Conservation (phyloP, 2,797 vertebrate genomes). For the Pseudopleuronectes americanus region DNA sequence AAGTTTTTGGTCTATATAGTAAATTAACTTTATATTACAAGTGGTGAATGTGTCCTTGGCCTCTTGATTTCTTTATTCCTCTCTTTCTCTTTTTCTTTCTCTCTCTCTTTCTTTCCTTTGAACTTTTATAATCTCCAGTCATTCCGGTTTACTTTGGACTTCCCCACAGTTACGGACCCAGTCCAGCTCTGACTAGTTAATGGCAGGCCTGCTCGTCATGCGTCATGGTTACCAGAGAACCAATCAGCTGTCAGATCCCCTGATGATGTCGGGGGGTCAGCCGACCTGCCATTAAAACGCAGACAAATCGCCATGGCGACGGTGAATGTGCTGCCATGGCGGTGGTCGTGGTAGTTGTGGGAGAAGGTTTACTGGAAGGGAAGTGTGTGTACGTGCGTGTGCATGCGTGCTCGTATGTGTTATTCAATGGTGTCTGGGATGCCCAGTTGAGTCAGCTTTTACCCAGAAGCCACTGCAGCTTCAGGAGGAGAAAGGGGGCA, state of each 20-base stretch:
- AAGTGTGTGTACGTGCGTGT: conserved; percentile 34
- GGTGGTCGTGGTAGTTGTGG: conserved; percentile 57
- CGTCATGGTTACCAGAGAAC: conserved; percentile 53
- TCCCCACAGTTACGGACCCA: conserved; percentile 53
- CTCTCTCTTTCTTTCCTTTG: not conserved
- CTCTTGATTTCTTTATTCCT: not conserved
- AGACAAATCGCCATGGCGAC: conserved; percentile 58
- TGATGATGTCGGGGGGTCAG: conserved; percentile 73
- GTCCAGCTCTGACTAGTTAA: conserved; percentile 28
- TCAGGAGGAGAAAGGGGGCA: conserved; percentile 69
- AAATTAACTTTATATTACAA: not conserved
- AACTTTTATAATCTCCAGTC: conserved; percentile 5
- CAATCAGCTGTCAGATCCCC: conserved; percentile 53
- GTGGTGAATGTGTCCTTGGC: not conserved
- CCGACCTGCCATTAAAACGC: conserved; percentile 58
- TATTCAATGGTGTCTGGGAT: conserved; percentile 57
- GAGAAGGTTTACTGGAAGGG: conserved; percentile 75
- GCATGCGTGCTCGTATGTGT: conserved; percentile 32
- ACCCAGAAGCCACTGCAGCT: conserved; percentile 71
- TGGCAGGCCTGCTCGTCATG: conserved; percentile 47
- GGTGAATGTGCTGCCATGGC: conserved; percentile 59
- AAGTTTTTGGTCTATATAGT: too few species aligned
- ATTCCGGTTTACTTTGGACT: conserved; percentile 26
- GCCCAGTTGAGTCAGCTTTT: conserved; percentile 72
- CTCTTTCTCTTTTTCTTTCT: not conserved